Evolutionary conservation across 2,888 invertebrate genomes (phyloP).

Genomic region (Sesia bembeciformis): DNA sequence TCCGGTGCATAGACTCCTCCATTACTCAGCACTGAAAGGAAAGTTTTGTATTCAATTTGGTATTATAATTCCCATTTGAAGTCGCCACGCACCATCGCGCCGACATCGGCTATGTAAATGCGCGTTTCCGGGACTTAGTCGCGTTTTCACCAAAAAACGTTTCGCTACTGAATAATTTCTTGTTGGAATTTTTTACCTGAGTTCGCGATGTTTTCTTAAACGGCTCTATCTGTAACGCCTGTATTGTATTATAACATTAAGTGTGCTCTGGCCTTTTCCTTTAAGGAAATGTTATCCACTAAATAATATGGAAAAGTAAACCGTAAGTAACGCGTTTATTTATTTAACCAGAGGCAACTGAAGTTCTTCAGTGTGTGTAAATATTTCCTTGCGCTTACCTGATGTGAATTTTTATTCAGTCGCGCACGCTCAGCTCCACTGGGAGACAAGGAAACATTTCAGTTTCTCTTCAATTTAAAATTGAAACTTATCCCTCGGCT

Average conservation of each 20-base stretch:
- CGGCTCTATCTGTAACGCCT: neutral
- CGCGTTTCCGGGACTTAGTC: slow-evolving; percentile 66
- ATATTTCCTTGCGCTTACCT: slow-evolving; percentile 57
- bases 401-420: slow-evolving; percentile 66
- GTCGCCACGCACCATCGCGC: slow-evolving; percentile 73
- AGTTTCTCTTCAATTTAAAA: slow-evolving; percentile 71
- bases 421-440: slow-evolving; percentile 40
- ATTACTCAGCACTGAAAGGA: slow-evolving; percentile 75
- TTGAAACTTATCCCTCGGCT: slow-evolving; percentile 70
- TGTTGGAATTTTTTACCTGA: slow-evolving; percentile 27
- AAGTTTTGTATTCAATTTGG: slow-evolving; percentile 77
- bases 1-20: slow-evolving; percentile 74
- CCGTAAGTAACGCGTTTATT: slow-evolving; percentile 29
- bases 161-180: slow-evolving; percentile 33
- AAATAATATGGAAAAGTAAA: slow-evolving; percentile 4
- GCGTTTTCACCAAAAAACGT: slow-evolving; percentile 57
- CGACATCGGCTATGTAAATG: slow-evolving; percentile 74
- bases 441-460: slow-evolving; percentile 66
- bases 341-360: slow-evolving; percentile 26
- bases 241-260: no score
- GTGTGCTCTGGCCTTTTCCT: no score
- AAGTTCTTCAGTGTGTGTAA: slow-evolving; percentile 50
- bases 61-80: slow-evolving; percentile 76
- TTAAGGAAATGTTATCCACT: neutral
- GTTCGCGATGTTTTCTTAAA: slow-evolving; percentile 15